These are phyloP conservation scores for Acanthosepion pharaonis DNA, from an alignment of 2,888 invertebrate species.

Conservation along the genomic window DNA sequence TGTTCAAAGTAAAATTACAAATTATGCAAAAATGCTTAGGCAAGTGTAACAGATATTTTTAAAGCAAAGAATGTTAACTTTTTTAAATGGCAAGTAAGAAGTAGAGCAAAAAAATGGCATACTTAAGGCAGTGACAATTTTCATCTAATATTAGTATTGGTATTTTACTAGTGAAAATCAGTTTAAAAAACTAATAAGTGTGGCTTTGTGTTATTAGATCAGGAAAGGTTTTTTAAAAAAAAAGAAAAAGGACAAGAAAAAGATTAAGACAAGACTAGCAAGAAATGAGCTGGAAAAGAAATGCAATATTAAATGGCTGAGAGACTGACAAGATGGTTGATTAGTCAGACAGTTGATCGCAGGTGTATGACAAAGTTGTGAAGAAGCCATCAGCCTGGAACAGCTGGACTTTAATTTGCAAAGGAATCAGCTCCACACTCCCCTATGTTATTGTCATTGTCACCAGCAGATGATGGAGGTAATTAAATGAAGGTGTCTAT, in stretches of 20 bases:
- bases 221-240: background rate
- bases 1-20: no score
- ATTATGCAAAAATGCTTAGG: no score
- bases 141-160: background rate
- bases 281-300: background rate
- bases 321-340: background rate
- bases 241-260: background rate
- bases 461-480: constrained; percentile 12
- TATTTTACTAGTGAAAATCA: background rate
- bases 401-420: constrained; percentile 14
- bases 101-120: no score
- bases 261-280: background rate
- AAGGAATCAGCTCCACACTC: background rate
- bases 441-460: background rate
- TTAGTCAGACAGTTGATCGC: background rate
- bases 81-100: no score
- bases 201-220: background rate
- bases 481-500: background rate
- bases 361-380: constrained; percentile 33
- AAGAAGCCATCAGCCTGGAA: background rate
- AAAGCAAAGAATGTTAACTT: no score
- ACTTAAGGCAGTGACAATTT: background rate
- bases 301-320: background rate
- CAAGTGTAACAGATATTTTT: no score
- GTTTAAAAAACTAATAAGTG: background rate